Conservation (phyloP, 2,888 invertebrate species). For the Zele albiditarsus region DNA sequence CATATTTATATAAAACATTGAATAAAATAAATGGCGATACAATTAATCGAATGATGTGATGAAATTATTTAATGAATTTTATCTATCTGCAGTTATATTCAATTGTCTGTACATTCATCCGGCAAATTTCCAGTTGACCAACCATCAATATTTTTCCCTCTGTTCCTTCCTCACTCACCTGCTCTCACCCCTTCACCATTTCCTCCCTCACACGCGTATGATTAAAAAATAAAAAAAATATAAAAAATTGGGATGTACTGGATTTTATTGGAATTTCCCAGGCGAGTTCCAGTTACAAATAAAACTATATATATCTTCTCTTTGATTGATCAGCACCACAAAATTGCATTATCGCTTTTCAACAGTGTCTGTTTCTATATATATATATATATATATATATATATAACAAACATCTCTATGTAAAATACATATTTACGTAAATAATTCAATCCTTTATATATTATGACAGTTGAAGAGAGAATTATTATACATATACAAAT, state of each 20-base stretch:
- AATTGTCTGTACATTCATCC: neutral
- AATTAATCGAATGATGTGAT: neutral
- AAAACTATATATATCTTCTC: neutral
- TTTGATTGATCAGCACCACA: neutral
- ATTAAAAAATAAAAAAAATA: neutral
- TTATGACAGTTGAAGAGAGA: neutral
- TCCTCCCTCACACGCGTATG: neutral
- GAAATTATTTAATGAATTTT: neutral
- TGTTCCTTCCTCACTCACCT: neutral
- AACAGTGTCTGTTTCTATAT: neutral
- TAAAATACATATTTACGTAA: neutral
- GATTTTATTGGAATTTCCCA: neutral
- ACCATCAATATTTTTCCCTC: neutral
- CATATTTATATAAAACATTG: neutral
- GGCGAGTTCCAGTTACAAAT: neutral
- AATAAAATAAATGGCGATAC: neutral
- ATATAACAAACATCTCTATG: neutral
- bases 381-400: neutral
- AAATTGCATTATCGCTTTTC: neutral
- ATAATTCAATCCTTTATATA: neutral
- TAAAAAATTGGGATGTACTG: neutral
- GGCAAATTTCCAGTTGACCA: constrained; percentile 5
- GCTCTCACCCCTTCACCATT: too few relatives aligned
- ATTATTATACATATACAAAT: neutral
- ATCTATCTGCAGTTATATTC: neutral